Evolutionary conservation across 2,113 vertebrate genomes (phyloP), one percentile per base, ranked within the genome.

Genomic region (Canis aureus): DNA sequence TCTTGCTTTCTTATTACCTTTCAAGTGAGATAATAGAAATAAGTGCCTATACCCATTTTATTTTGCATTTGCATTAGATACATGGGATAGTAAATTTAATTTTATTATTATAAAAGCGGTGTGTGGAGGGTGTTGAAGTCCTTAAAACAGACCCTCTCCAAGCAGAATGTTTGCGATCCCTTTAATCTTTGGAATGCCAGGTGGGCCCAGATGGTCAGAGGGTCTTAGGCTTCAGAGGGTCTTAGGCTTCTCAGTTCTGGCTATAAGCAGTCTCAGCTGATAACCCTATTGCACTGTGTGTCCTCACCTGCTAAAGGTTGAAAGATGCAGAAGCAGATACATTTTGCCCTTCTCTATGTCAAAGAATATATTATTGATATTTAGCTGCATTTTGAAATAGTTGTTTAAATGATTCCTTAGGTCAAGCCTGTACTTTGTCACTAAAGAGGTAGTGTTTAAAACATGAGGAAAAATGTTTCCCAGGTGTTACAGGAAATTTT

Each of bases 41-140:
- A 85, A 74, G 69, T 84, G 53, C 79, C 29, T 87, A 2, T 67
- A 60, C 64, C 22, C 49, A 62, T 89, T 95, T 97, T 89, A 90
- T 59, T 97, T 94, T 84, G 57, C 51, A 49, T 95, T 93, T 94
- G 96, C 35, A 17, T 81, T 91, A 53, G 43, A 71, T 93, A 85
- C 22, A 19, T 38, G 20, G 29, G 69, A 51, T 85, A 64, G 73
- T 83, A 84, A 90, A 64, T 82, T 82, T 89, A 92, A 95, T 91
- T 94, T 88, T 93, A 89, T 91, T 82, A 74, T 66, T 84, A 11
- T 88, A 88, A 92, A 80, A 85, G 12, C 29, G 87, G 9, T 71
- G 19, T 76, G 25, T 51, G 57, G 43, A 69, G 76, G 32, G 12
- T 81, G 57, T 35, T 4, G 49, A 81, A 84, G 69, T 90, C 25